Conservation (phyloP, 2,888 invertebrate species). For the Lasioglossum figueresi region DNA sequence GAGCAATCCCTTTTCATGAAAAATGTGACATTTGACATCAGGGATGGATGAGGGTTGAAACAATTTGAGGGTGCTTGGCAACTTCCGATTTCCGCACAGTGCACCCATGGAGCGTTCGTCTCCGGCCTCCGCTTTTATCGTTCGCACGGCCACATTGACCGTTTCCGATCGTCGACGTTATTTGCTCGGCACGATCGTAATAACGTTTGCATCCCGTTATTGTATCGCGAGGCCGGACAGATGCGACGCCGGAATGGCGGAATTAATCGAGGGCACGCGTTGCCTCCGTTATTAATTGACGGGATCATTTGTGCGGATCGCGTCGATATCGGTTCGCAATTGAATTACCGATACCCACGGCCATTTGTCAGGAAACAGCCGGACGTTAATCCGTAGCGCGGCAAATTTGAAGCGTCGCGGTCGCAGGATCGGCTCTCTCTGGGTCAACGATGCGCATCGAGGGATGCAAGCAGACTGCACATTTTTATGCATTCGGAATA, state of each 20-base stretch:
- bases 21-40: neutral
- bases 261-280: constrained; percentile 57
- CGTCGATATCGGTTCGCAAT: constrained; percentile 53
- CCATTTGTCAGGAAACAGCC: constrained; percentile 45
- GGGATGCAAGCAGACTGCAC: neutral
- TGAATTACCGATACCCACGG: constrained; percentile 53
- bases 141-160: constrained; percentile 45
- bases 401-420: constrained; percentile 51
- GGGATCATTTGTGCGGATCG: constrained; percentile 37
- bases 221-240: neutral
- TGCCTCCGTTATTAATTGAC: constrained; percentile 54
- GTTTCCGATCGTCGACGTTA: constrained; percentile 62
- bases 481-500: neutral
- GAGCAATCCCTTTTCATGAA: too few species aligned
- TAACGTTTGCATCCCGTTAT: constrained; percentile 23
- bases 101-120: constrained; percentile 40
- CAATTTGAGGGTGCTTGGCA: neutral
- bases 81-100: constrained; percentile 21
- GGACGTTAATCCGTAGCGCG: constrained; percentile 25
- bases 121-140: constrained; percentile 56
- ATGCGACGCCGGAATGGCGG: neutral
- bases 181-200: constrained; percentile 43
- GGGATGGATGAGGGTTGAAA: neutral
- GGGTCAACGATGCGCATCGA: constrained; percentile 55
- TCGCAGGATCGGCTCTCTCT: constrained; percentile 14